Base-by-base conservation (phyloP, 2,113 vertebrate species). In the Mirza zaza region DNA sequence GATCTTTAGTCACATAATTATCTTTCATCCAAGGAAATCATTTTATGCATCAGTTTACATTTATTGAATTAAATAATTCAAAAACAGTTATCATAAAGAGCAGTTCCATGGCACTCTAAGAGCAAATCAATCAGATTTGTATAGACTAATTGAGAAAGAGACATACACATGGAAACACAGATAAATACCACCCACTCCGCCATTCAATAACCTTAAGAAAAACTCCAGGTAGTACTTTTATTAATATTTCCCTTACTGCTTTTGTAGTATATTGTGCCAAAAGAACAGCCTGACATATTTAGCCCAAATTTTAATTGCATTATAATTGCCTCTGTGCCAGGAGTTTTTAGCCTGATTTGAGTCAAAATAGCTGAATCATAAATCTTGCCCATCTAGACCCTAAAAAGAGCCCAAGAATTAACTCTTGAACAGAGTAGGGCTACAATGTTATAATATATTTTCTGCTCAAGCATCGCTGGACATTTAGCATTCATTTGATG, bases 1-100 rank as follows among this genome's bases (percentile, higher is more conserved):
- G 17, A 79, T 95, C 91, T 94, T 93, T 61, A 95, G 67, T 91
- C 57, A 81, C 11, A 61, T 96, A 96, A 96, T 95, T 97, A 85
- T 88, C 71, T 94, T 96, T 89, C 82, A 96, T 80, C 77, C 20
- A 88, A 87, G 67, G 86, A 85, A 92, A 92, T 97, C 32, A 91
- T 88, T 95, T 90, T 96, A 88, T 94, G 39, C 42, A 76, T 94
- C 79, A 59, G 71, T 91, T 97, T 97, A 94, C 1, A 84, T 68
- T 96, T 85, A 70, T 17, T 95, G 57, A 96, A 94, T 96, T 96
- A 97, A 96, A 89, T 92, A 91, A 89, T 92, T 92, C 57, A 97
- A 95, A 96, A 96, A 67, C 4, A 73, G 61, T 88, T 96, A 48
- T 87, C 87, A 92, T 83, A 94, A 89, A 77, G 42, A 84, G 87